Base-by-base conservation (phyloP, 2,797 vertebrate genomes). In the Spatula versicolor region DNA sequence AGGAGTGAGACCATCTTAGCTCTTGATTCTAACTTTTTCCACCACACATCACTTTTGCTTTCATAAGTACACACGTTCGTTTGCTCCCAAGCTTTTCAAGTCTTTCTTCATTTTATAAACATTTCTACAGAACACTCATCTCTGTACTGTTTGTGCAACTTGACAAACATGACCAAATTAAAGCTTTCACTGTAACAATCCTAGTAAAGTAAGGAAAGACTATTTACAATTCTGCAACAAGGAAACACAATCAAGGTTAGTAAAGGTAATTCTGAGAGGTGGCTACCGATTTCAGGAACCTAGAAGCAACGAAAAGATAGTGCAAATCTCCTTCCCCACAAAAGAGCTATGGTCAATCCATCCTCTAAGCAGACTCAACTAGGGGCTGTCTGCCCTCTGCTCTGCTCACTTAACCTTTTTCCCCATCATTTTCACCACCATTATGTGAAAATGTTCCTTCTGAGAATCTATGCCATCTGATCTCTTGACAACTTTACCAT, bases 51-150 rank as follows among this genome's bases (percentile, higher is more conserved):
- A 52, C 64, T 93, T 81, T 81, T 93, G 88, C 54, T 77, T 50
- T 85, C 90, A 73, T 86, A 88, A 90, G 88, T 69, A 78, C 71
- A 72, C 52, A 79, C 37, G 72, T 95, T 95, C 64, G 83, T 72
- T 80, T 91, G 54, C 84, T 93, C 69, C 64, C 71, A 86, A 41
- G 39, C 58, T 93, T 93, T 25, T 88, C 72, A 92, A 91, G 43
- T 23, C 71, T 63, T 94, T 93, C 85, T 90, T 82, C 75, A 60
- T 91, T 92, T 78, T 88, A 96, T 82, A 95, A 90, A 91, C 85
- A 93, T 88, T 92, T 59, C 87, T 86, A 39, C 45, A 73, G 87
- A 93, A 60, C 56, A 56, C 74, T 72, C 81, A 60, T 84, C 89
- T 80, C 93, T 86, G 43, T 90, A 60, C 52, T 78, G 77, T 79